Conservation (phyloP, 2,888 invertebrate species). For the Yponomeuta cagnagella region DNA sequence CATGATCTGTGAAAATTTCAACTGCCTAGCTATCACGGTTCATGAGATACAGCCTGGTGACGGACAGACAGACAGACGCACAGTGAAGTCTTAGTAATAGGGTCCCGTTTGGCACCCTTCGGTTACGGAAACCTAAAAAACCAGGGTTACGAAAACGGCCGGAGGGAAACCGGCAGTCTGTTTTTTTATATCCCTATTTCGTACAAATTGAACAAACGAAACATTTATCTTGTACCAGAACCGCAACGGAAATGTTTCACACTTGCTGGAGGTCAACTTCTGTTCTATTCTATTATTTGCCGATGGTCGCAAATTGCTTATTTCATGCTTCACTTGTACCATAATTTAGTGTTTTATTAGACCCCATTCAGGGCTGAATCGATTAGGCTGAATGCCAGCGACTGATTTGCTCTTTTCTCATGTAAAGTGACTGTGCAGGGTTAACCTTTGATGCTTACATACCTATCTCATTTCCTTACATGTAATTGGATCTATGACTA, state of each 20-base stretch:
- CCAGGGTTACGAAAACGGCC: too few species aligned
- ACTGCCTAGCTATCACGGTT: too few species aligned
- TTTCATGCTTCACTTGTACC: constrained; percentile 35
- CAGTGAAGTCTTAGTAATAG: too few species aligned
- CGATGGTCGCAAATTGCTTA: constrained; percentile 32
- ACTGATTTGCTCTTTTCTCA: constrained; percentile 7
- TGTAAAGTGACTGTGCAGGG: neutral
- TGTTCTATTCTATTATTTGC: neutral
- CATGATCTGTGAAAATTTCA: too few species aligned
- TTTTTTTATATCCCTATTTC: too few species aligned
- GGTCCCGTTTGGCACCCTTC: too few species aligned
- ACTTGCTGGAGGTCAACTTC: neutral
- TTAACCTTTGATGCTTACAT: neutral
- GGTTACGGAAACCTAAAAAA: too few species aligned
- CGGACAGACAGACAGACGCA: too few species aligned
- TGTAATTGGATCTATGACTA: neutral
- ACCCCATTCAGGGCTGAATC: neutral
- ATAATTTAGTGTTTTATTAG: constrained; percentile 16
- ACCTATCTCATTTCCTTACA: neutral
- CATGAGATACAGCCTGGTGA: too few species aligned
- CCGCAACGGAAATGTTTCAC: neutral
- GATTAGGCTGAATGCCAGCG: constrained; percentile 2
- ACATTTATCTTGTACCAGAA: neutral
- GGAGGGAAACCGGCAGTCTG: too few species aligned
- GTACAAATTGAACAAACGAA: too few species aligned